A percentile compares a stretch with the other conserved stretches of the same genome.
Evolutionary conservation across 1,140 invertebrate species (phyloP).

Genomic region (Sitobion miscanthi): DNA sequence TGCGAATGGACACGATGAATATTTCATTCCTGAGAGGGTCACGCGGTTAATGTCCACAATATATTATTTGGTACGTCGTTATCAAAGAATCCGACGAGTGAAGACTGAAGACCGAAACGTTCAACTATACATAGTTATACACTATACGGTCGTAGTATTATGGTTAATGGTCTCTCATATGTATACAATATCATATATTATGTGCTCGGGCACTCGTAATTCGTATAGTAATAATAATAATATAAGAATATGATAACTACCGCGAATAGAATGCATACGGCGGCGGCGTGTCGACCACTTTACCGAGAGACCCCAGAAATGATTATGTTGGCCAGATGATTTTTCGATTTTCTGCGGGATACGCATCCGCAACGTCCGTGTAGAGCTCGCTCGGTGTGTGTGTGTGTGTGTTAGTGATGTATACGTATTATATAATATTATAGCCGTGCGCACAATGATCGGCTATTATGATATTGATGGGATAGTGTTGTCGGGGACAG

Average conservation of each 20-base stretch:
- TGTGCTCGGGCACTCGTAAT: background rate
- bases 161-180: background rate
- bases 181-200: background rate
- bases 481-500: slow-evolving; percentile 50
- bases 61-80: background rate
- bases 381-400: background rate
- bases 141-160: background rate
- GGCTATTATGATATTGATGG: slow-evolving; percentile 53
- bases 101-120: background rate
- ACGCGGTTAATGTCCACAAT: background rate
- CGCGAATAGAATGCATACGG: background rate
- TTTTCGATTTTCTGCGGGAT: slow-evolving; percentile 39
- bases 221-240: background rate
- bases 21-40: background rate
- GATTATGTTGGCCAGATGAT: slow-evolving; percentile 30
- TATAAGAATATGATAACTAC: background rate
- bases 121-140: background rate
- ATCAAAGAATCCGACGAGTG: slow-evolving; percentile 5
- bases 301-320: slow-evolving; percentile 13
- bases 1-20: background rate
- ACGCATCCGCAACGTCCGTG: background rate
- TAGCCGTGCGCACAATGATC: slow-evolving; percentile 32
- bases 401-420: background rate
- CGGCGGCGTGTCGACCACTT: background rate
- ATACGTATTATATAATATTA: background rate